Percentiles rank a stretch among this genome's conserved stretches.
Evolutionary conservation across 2,888 invertebrate species (phyloP).

Genomic region (Cerastis leucographa): DNA sequence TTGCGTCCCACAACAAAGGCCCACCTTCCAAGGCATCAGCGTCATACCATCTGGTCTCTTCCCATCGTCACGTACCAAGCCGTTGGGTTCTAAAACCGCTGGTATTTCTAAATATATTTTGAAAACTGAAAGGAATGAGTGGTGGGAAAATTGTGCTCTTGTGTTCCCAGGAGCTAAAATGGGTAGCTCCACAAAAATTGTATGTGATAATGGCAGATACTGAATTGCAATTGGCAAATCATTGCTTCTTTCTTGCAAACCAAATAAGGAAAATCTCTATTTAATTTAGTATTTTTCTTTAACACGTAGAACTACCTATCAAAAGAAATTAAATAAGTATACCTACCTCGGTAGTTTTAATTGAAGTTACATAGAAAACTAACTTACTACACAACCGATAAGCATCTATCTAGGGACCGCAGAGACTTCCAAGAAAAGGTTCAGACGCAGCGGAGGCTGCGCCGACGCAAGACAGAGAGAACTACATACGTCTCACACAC

Average conservation of each 20-base stretch:
- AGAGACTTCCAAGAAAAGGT: conserved; percentile 82
- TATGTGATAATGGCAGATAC: neutral
- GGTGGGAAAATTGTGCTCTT: neutral
- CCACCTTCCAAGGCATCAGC: no score
- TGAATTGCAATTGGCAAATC: neutral
- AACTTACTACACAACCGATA: conserved; percentile 74
- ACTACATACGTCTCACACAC: conserved; percentile 42
- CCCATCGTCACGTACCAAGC: no score
- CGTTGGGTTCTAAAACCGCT: no score
- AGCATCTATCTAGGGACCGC: conserved; percentile 74
- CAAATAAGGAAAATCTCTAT: conserved; percentile 16
- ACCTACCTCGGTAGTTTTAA: conserved; percentile 27
- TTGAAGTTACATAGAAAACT: conserved; percentile 75
- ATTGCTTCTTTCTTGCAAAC: neutral
- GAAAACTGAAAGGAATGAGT: neutral
- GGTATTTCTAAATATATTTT: no score
- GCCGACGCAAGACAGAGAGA: conserved; percentile 67
- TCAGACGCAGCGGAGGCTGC: conserved; percentile 76
- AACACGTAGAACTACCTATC: neutral
- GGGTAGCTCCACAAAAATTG: neutral
- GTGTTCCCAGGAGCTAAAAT: neutral
- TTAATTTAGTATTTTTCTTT: conserved; percentile 6
- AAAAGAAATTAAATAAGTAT: conserved; percentile 29
- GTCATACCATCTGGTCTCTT: no score
- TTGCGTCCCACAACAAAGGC: no score